Conservation (phyloP, 2,113 vertebrate species). For the Nothocercus nigrocapillus region DNA sequence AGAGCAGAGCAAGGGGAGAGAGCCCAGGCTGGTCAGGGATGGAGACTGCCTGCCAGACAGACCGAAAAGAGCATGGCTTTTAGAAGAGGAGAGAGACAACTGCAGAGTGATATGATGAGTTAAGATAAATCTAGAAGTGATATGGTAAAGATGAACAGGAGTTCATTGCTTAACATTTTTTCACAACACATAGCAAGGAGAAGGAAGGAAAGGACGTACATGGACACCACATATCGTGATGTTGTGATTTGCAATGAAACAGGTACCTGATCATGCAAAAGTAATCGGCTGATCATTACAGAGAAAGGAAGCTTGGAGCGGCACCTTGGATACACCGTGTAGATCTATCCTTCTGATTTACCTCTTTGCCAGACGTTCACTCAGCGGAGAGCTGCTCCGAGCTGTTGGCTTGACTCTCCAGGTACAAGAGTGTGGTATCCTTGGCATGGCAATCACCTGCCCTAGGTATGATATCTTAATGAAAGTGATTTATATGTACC, state of each 20-base stretch:
- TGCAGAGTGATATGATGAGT: fast-evolving
- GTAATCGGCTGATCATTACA: neutral
- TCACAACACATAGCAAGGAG: neutral
- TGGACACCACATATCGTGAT: neutral
- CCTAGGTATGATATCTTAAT: no score
- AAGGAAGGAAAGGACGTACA: neutral
- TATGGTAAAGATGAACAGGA: neutral
- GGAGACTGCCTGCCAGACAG: neutral
- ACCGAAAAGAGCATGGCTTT: neutral
- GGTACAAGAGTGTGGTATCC: no score
- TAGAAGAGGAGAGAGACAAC: neutral
- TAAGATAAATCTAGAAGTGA: neutral
- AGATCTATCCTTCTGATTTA: neutral
- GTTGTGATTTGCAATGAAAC: neutral
- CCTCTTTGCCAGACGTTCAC: neutral
- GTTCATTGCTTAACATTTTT: neutral
- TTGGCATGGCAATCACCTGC: no score
- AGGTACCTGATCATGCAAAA: neutral
- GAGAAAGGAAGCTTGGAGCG: neutral
- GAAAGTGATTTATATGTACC: neutral
- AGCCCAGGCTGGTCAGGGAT: neutral
- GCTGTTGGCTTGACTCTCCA: no score
- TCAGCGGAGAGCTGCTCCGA: neutral
- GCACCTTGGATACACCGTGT: neutral
- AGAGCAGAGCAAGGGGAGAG: neutral